Base-by-base conservation (phyloP, 2,797 vertebrate genomes). In the Phataginus tetradactyla region DNA sequence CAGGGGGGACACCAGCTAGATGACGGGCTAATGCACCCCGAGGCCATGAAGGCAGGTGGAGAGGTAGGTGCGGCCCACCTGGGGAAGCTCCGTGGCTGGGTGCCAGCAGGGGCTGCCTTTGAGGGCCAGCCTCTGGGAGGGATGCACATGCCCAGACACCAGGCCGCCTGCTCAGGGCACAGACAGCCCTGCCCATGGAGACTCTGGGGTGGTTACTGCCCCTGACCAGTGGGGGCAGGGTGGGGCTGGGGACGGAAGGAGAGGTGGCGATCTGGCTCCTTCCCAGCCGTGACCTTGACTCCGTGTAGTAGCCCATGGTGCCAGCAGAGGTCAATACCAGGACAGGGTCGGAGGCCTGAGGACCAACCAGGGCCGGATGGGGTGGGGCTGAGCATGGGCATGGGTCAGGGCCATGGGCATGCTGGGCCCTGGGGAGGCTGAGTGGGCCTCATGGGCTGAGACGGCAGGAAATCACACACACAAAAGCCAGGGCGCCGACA, bases 71-170 rank as follows among this genome's bases (percentile, higher is more conserved):
- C 7, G 0, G 71, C n/a, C 71, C 86, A 23, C 57, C 69, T 27
- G 7, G 71, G 59, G 10, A 61, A 21, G 57, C 11, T 57, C 49
- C 6, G 1, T 17, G 17, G 11, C 71, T 11, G 0, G 69, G n/a
- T 9, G 42, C 37, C 39, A 49, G 21, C 37, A 74, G n/a, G 34
- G 17, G 25, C 18, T 39, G 83, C 29, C 37, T 32, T 45, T 45
- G 29, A 29, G n/a, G 25, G 45, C n/a, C 72, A n/a, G 29, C 49
- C 49, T 5, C 61, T 0, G 0, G 61, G 61, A 78, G 61, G 21
- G 37, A 57, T 0, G 0, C 14, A 74, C 51, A 23, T 5, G 37
- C 37, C 53, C 29, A 4, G 20, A 34, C 85, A 37, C 25, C 68
- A 59, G 85, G 68, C 29, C 21, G 2, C 25, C 29, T 34, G 64